Base-by-base conservation (phyloP, 92 coral and sea anemone genomes). In the Micromussa lordhowensis region DNA sequence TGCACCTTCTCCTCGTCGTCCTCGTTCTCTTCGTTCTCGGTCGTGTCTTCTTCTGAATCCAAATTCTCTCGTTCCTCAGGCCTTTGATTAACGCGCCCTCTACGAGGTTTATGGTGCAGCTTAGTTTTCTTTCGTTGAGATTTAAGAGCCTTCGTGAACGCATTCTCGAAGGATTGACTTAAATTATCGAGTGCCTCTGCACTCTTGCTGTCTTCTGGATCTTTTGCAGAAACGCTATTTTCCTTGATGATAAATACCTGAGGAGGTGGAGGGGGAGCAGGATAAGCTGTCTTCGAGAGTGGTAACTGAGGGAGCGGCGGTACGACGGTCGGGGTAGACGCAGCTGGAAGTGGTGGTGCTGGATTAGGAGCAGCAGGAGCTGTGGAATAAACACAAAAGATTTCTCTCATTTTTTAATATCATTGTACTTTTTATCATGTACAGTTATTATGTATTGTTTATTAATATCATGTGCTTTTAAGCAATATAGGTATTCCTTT, bases 181-280 rank as follows among this genome's bases (percentile, higher is more conserved):
- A 93, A 68, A 54, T 84, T 84, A 54, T 91, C 86, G 48, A 93
- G 82, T 30, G 91, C 82, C 58, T 90, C 90, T 16, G 92, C 83
- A 84, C 86, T 89, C 76, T 81, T 80, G 30, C 74, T 80, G 80
- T 87, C 90, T n/a, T 87, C 80, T 12, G 70, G 55, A 18, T 88
- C 94, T 85, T 75, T 88, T 8, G 82, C 35, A 5, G 90, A 76
- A 40, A 61, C 84, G 44, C 68, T 85, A 22, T 71, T 84, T 49
- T 92, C 94, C 80, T 80, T 88, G 74, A 92, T 92, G 53, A 92
- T 92, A 51, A 92, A 90, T 38, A 92, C 92, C 58, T 87, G 88
- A 16, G 94, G 94, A 31, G 85, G 82, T 55, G 70, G 84, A 29
- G 87, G 79, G 36, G 86, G 85, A 28, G 29, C 85, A 1, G 80